A percentile compares a stretch with the other conserved stretches of the same genome.
phyloP scores from a whole-genome alignment of 2,113 vertebrate species.

The Aegotheles bennettii region DNA sequence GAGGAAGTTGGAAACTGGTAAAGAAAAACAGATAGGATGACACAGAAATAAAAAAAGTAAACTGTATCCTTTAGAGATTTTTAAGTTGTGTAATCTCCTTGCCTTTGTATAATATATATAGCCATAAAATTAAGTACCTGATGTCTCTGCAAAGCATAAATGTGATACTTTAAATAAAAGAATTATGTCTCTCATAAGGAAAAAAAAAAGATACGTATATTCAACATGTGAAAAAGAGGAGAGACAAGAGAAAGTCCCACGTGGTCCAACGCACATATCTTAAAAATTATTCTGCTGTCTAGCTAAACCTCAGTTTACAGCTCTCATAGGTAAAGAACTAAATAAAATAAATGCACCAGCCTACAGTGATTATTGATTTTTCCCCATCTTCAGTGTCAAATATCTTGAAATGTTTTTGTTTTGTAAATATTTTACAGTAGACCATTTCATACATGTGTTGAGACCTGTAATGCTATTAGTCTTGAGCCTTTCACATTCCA shows the following conservation, averaged over 20 bases:
- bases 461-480: neutral
- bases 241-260: neutral
- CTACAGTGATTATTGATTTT: neutral
- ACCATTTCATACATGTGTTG: neutral
- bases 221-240: neutral
- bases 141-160: neutral
- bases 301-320: neutral
- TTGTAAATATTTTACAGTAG: neutral
- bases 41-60: neutral
- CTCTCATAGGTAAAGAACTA: slow-evolving; percentile 5
- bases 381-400: neutral
- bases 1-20: neutral
- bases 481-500: neutral
- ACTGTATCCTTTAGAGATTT: neutral
- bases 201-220: neutral
- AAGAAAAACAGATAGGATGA: neutral
- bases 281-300: neutral
- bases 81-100: neutral
- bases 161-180: neutral
- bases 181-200: neutral
- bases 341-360: neutral
- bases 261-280: neutral
- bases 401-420: neutral
- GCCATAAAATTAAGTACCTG: neutral
- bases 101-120: neutral